Percentiles rank a stretch among this genome's conserved stretches.
These are phyloP conservation scores for Musca vetustissima DNA, from an alignment of 1,140 invertebrate genomes.

Conservation along the genomic window DNA sequence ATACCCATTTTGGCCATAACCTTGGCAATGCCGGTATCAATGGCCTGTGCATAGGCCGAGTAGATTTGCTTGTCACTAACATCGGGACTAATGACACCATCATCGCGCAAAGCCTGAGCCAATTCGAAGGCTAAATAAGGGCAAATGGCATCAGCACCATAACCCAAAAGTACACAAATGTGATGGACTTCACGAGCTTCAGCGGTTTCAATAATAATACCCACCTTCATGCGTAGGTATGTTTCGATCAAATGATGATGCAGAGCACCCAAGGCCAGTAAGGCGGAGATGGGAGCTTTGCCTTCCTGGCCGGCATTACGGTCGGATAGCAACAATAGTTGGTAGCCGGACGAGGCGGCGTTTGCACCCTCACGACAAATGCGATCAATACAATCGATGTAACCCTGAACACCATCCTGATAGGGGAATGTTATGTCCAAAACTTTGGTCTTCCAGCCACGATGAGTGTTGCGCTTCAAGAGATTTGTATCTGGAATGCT, in stretches of 20 bases:
- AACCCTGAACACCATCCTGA: slow-evolving; percentile 69
- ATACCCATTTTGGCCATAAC: slow-evolving; percentile 99
- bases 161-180: slow-evolving; percentile 93
- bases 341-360: slow-evolving; percentile 79
- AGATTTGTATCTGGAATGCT: slow-evolving; percentile 89
- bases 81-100: slow-evolving; percentile 75
- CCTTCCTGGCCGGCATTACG: slow-evolving; percentile 69
- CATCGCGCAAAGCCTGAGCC: slow-evolving; percentile 76
- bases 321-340: slow-evolving; percentile 90
- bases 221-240: slow-evolving; percentile 94
- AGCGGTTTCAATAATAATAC: slow-evolving; percentile 88
- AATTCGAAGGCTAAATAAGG: slow-evolving; percentile 97
- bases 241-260: slow-evolving; percentile 96
- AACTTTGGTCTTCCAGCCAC: slow-evolving; percentile 88
- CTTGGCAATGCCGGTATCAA: slow-evolving; percentile 82
- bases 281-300: slow-evolving; percentile 76
- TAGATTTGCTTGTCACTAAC: slow-evolving; percentile 86
- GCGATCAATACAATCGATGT: slow-evolving; percentile 75
- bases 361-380: slow-evolving; percentile 80
- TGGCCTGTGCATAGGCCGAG: slow-evolving; percentile 62
- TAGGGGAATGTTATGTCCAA: slow-evolving; percentile 89
- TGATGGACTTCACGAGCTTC: slow-evolving; percentile 97
- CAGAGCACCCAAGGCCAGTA: slow-evolving; percentile 86
- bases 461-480: slow-evolving; percentile 79
- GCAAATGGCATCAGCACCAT: slow-evolving; percentile 96